phyloP scores from a whole-genome alignment of 2,113 vertebrate species.

The Cynoglossus semilaevis region DNA sequence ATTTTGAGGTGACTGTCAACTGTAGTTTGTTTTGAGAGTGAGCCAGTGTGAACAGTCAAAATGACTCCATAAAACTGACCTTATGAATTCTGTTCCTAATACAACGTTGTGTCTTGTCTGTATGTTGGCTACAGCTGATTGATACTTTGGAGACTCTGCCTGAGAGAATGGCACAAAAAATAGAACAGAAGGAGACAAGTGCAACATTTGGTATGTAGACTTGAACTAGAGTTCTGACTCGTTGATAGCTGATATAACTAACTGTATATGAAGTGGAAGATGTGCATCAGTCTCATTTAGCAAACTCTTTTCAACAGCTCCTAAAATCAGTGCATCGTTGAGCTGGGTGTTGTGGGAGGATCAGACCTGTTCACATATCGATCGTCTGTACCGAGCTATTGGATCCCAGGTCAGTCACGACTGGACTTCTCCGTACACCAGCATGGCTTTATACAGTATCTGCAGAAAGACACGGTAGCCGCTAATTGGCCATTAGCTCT shows the following conservation, averaged over 20 bases:
- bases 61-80: too few relatives aligned
- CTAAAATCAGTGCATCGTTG: slow-evolving; percentile 81
- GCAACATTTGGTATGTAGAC: slow-evolving; percentile 82
- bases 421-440: too few relatives aligned
- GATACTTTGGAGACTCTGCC: slow-evolving; percentile 84
- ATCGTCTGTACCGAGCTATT: slow-evolving; percentile 82
- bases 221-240: too few relatives aligned
- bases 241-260: not conserved
- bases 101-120: too few relatives aligned
- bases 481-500: too few relatives aligned
- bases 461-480: too few relatives aligned
- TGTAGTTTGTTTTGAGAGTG: too few relatives aligned
- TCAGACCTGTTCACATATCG: slow-evolving; percentile 83
- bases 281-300: not conserved
- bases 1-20: too few relatives aligned
- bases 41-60: too few relatives aligned
- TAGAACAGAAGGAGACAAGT: slow-evolving; percentile 81
- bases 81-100: too few relatives aligned
- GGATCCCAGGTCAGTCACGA: slow-evolving; percentile 80
- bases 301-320: slow-evolving; percentile 71
- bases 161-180: slow-evolving; percentile 77
- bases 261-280: not conserved
- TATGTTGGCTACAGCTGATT: slow-evolving; percentile 87
- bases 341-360: slow-evolving; percentile 93
- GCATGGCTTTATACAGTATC: not conserved